Base-by-base conservation (phyloP, 2,888 invertebrate genomes). In the Rambutsinella grinnellia region DNA sequence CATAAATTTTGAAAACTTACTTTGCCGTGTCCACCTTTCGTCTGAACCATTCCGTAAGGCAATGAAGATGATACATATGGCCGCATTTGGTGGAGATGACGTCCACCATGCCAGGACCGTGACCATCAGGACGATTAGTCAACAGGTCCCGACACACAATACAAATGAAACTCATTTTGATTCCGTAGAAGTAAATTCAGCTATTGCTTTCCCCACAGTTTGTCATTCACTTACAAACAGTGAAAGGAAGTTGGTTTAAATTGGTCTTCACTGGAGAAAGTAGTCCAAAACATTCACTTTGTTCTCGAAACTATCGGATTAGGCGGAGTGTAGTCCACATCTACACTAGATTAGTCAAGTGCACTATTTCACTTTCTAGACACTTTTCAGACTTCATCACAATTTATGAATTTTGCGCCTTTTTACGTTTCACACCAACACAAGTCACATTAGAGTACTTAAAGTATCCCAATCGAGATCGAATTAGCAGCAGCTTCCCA, bases 131-230 rank as follows among this genome's bases (percentile, higher is more conserved):
- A 56, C 79, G 79, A 63, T 82, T 80, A 61, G 81, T 80, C 76
- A 82, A 53, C 51, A 82, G 65, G 67, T 82, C 81, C 62, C 81
- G 80, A 68, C 81, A 82, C 62, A 82, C 81, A 66, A 82, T 82
- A 71, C 81, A 82, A 56, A 82, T 80, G 76, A 82, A 82, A 77
- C 76, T 79, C 81, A 82, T 82, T 36, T 63, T 76, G 46, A 46
- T 5, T 36, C 13, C 6, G 36, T 49, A 10, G 49, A 49, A 49
- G n/a, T n/a, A n/a, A n/a, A n/a, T n/a, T n/a, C n/a, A n/a, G n/a
- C 13, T 36, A 36, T 36, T 36, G 36, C 36, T 36, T 36, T 36
- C 36, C 36, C 36, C 36, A 36, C 36, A 36, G 36, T 8, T 36
- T 36, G 36, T 36, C 36, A 36, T 36, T 5, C 36, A n/a, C n/a